Base-by-base conservation (phyloP, 2,797 vertebrate species). In the Gadopsis bispinosus region DNA sequence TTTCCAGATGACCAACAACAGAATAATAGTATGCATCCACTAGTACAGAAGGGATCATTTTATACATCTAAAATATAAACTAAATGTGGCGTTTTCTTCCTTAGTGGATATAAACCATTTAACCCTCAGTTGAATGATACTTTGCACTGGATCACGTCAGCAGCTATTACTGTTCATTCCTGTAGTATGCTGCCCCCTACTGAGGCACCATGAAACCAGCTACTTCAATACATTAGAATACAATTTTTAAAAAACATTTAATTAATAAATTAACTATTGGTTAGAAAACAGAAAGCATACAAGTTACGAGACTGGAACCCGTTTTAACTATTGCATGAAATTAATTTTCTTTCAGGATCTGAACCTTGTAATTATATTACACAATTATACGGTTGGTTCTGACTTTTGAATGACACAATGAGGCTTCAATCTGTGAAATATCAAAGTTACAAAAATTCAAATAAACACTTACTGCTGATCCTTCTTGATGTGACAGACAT, bases 401-500 rank as follows among this genome's bases (percentile, higher is more conserved):
- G 26, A 20, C 3, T 26, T 58, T 61, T 11, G 45, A 31, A 20
- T 12, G 8, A 47, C 10, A 61, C 7, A 16, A 20, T 66, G 17
- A 60, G 13, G 11, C n/a, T 60, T 58, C 64, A 74, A 43, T 73
- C 1, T 26, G 39, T 9, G 10, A 73, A 81, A 61, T 8, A 16
- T 29, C 17, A 5, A 79, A 66, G 35, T 1, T 31, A 6, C 2
- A 45, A 67, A 41, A 4, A 66, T 33, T 33, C 1, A 39, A 3
- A 5, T 31, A 31, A 48, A 4, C 68, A 94, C 96, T 96, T 89
- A 99, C 98, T 98, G 97, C 89, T 97, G 97, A 67, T 99, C 97
- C 92, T 99, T 99, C 95, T 98, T 99, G 95, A 99, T 99, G 93
- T 99, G 98, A 93, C 98, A 99, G 88, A 99, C 98, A 0, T 99